Base-by-base conservation (phyloP, 37 sponge, comb jelly and placozoan genomes). In the Crambe crambe region DNA sequence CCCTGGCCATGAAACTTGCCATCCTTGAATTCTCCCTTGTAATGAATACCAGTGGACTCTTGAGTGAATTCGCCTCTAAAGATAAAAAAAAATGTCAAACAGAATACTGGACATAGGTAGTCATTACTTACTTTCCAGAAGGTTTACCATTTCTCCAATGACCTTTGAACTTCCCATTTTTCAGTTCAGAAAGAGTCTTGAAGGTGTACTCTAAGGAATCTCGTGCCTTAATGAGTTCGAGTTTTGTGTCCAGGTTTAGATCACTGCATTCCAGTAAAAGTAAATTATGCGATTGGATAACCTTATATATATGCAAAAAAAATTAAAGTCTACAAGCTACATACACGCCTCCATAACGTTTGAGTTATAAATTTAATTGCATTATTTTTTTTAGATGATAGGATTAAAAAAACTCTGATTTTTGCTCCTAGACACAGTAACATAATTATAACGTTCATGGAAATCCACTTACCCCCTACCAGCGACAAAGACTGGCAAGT, bases 1-100 rank as follows among this genome's bases (percentile, higher is more conserved):
- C 90, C 90, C 15, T 74, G 23, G 23, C 87, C 91, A 60, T 86
- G 87, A 51, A 86, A 89, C 51, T 70, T 79, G 15, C 90, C 90
- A 1, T 89, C 72, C 30, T 56, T 80, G 56, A 89, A 80, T 25
- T 44, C 41, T 15, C 90, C 90, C 42, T 84, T 89, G 69, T 76
- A 89, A 8, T 79, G 90, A 0, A 57, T 58, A 21, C 85, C 85
- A 61, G 78, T 80, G 63, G 75, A 54, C 71, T 81, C 70, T 22
- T 86, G 87, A 29, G 68, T 61, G 63, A 82, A 86, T 61, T 91
- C 87, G 17, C 90, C 90, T 29, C 87, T 91, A 58, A n/a, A 60
- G 17, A 60, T 4, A 22, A 60, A 37, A 57, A 34, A 36, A 20
- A 22, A 20, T 20, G 5, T 2, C 10, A 43, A 44, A 26, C 17